These are phyloP conservation scores for Calypte anna DNA, from an alignment of 2,113 vertebrate species.

Conservation along the genomic window DNA sequence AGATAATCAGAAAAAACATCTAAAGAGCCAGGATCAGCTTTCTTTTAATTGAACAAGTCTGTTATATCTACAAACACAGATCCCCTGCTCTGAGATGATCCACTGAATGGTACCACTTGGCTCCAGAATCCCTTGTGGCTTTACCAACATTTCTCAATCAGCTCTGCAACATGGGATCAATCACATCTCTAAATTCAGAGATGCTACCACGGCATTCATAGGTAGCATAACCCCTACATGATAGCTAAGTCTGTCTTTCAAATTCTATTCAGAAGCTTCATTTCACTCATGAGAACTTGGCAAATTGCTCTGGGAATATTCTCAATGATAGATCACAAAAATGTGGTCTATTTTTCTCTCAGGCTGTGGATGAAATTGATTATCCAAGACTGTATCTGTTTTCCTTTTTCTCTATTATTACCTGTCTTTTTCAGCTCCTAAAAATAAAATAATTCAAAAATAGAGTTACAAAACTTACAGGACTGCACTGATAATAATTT, in stretches of 20 bases:
- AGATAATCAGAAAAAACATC: neutral
- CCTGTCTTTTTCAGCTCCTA: neutral
- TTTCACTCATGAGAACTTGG: neutral
- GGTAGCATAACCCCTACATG: accelerated
- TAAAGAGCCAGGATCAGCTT: neutral
- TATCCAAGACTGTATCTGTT: neutral
- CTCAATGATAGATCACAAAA: neutral
- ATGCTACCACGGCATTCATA: neutral
- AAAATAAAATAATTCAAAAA: neutral
- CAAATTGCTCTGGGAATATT: neutral
- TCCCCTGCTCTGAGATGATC: neutral
- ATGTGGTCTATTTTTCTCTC: neutral
- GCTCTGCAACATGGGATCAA: neutral
- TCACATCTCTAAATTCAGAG: neutral
- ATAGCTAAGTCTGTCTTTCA: neutral
- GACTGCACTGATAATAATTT: neutral
- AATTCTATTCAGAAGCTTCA: neutral
- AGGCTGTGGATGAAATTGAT: neutral
- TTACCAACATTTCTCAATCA: neutral
- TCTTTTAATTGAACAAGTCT: neutral
- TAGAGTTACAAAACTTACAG: neutral
- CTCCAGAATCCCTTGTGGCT: neutral
- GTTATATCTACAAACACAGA: neutral
- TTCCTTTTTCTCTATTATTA: neutral
- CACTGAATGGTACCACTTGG: neutral